Evolutionary conservation across 2,888 invertebrate species (phyloP), one percentile per base, ranked within the genome.

Genomic region (Eilema caniola): DNA sequence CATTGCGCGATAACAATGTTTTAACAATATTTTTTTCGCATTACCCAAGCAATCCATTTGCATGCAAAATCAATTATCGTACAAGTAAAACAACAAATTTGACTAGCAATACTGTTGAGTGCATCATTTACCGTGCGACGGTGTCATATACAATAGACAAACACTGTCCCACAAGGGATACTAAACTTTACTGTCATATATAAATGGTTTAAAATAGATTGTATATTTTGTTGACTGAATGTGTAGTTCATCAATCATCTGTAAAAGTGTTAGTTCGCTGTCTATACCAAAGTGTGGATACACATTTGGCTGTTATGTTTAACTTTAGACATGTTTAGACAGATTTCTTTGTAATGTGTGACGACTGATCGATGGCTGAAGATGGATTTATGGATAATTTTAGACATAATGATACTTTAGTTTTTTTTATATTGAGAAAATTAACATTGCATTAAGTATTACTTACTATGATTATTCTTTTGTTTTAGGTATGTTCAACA

Each of bases 71-170:
- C 89, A 90, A 89, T 89, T 87, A 89, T 78, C 81, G 67, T 72
- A 71, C 68, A 70, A 76, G 78, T 79, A 83, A 86, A 89, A 89
- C 86, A 88, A 88, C 88, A 89, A 88, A 88, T 88, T 88, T 86
- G 76, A 86, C 83, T 79, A 72, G 87, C 88, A 92, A 91, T 92
- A 88, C 80, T 71, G 86, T 81, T 90, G 85, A 92, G 92, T 92
- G 92, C 91, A 92, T 89, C 88, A 88, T 89, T 89, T 88, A 80
- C 83, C 75, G 72, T 84, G 85, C 84, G 83, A 79, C 70, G 77
- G 79, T 82, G 83, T 80, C 78, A 75, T 79, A 82, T 82, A 71
- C 72, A 81, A 72, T 71, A 57, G 28, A 69, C 68, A 69, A 71
- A 68, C 33, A 57, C 1, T 8, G 11, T 8, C 23, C 7, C 1